Base-by-base conservation (phyloP, 2,797 vertebrate species). In the Notolepis coatsorum region DNA sequence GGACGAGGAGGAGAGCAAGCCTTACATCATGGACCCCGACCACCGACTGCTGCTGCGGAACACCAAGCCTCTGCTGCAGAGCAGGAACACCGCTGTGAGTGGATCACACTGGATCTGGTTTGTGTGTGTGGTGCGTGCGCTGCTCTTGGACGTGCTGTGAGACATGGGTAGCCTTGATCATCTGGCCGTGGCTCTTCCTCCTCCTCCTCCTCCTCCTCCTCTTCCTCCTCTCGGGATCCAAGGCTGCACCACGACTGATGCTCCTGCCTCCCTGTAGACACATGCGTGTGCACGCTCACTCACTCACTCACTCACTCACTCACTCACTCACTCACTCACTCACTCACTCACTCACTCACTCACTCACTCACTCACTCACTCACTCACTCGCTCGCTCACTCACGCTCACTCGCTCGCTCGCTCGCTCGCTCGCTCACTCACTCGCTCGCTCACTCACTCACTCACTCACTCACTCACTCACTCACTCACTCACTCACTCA, bases 41-140 rank as follows among this genome's bases (percentile, higher is more conserved):
- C 97, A 99, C 81, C 86, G 97, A 5, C 92, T 99, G 48, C 87
- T 99, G 47, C 94, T 99, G 51, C 89, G 93, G 69, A 98, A 96
- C 84, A 99, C 96, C 64, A 99, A 96, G 59, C 96, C 97, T 25
- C 88, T 99, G 24, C 92, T 99, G 47, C 97, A 99, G 88, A 99
- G 97, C 88, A 93, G 97, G 65, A 99, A 99, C 91, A 96, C 97
- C 5, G 97, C 97, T 38, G 97, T 99, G 93, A 86, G 95, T 88
- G 6, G 41, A 10, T 15, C 0, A 0, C 1, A 75, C 61, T 24
- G 2, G 59, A 41, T 37, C 23, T 30, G 37, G 54, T 50, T 9
- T 46, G 45, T 4, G 4, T 5, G 12, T 48, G 25, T 48, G 9
- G 4, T 43, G 56, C n/a, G n/a, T 45, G 55, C 17, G 41, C 37